Base-by-base conservation (phyloP, 2,797 vertebrate genomes). In the Pipistrellus nathusii region DNA sequence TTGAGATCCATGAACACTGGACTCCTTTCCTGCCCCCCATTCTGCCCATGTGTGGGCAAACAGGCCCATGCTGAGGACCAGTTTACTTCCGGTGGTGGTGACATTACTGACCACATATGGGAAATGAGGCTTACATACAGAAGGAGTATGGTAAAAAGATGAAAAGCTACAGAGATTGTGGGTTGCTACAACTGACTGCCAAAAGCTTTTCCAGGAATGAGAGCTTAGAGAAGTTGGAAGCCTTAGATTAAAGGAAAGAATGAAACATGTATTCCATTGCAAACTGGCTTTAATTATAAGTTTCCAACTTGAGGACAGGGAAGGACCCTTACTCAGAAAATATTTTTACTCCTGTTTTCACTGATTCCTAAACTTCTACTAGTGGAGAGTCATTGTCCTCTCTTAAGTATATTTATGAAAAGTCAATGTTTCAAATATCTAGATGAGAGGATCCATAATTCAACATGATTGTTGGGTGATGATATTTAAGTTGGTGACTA, bases 191-290 rank as follows among this genome's bases (percentile, higher is more conserved):
- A 92, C 88, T 93, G 55, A 92, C 86, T 95, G 86, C 94, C 96
- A 95, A 75, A 84, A 87, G 10, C 94, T 95, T 96, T 94, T 96
- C 84, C 81, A 91, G 86, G 84, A 94, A 89, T 62, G n/a, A 93
- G 57, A 68, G 38, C 59, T 96, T 85, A 78, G 46, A 68, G 41
- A 91, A 68, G 12, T 88, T 87, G 76, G 88, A 95, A 92, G 91
- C 51, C 87, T 93, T 87, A 87, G 84, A 85, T 71, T 94, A 85
- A 90, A 96, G 80, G 84, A 85, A 94, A 94, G 96, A 87, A 77
- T 84, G 41, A 86, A 92, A 77, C 35, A 93, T 80, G 51, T 25
- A 57, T 46, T 87, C 5, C 41, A 51, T 94, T 71, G 32, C 59
- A 64, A 92, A 87, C 72, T 88, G 71, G 32, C 46, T 93, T 88